A percentile compares a stretch with the other conserved stretches of the same genome.
These are phyloP conservation scores for Danio kyathit DNA, from an alignment of 2,797 vertebrate species.

Conservation along the genomic window DNA sequence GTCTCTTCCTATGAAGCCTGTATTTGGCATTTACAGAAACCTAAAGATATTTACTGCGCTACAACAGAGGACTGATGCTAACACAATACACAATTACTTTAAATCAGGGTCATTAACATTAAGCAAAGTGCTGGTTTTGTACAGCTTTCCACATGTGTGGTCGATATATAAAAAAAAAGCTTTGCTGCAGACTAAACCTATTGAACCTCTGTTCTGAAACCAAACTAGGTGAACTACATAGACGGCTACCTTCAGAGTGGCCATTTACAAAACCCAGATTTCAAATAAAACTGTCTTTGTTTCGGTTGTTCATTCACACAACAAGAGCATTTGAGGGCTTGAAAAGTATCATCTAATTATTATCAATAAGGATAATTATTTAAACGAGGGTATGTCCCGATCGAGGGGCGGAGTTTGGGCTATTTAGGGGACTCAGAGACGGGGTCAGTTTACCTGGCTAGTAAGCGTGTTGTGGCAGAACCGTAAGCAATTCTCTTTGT, in stretches of 20 bases:
- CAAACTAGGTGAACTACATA: neutral
- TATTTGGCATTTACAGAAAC: slow-evolving; percentile 51
- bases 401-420: too few species aligned
- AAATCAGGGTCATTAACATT: slow-evolving; percentile 35
- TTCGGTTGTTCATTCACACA: too few species aligned
- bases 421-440: too few species aligned
- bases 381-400: too few species aligned
- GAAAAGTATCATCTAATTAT: too few species aligned
- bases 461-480: too few species aligned
- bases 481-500: too few species aligned
- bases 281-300: too few species aligned
- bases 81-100: slow-evolving; percentile 20
- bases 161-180: slow-evolving; percentile 13
- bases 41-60: slow-evolving; percentile 49
- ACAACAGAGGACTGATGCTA: slow-evolving; percentile 26
- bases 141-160: slow-evolving; percentile 26
- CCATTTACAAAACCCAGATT: too few species aligned
- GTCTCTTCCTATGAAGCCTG: slow-evolving; percentile 46
- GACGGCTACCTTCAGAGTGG: neutral
- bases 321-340: too few species aligned
- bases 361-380: too few species aligned
- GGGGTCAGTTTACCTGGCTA: too few species aligned
- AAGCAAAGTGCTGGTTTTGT: slow-evolving; percentile 29
- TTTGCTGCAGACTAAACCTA: neutral
- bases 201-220: neutral